A percentile compares a stretch with the other conserved stretches of the same genome.
phyloP scores from a whole-genome alignment of 2,797 vertebrate species.

The Eulemur mongoz region DNA sequence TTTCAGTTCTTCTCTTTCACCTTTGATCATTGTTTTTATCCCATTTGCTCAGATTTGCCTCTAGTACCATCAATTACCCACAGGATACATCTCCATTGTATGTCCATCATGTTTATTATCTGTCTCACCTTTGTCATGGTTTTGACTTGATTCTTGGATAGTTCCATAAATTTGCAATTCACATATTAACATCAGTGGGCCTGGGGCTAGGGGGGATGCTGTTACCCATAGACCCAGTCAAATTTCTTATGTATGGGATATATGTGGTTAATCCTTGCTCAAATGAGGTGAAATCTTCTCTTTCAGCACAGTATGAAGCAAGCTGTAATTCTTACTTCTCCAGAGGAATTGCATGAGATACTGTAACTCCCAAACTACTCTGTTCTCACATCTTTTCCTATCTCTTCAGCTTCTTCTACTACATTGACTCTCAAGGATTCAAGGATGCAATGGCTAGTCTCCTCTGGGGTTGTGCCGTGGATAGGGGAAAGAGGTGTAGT shows the following conservation, averaged over 20 bases:
- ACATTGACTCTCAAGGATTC: neutral
- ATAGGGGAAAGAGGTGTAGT: neutral
- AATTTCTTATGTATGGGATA: neutral
- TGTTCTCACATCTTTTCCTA: neutral
- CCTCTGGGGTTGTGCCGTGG: neutral
- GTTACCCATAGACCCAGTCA: neutral
- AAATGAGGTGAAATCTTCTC: neutral
- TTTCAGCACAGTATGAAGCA: neutral
- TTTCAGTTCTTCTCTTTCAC: neutral
- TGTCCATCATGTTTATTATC: neutral
- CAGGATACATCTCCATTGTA: neutral
- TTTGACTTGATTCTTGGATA: neutral
- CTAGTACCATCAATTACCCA: neutral
- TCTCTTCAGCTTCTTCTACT: neutral
- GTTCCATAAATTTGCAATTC: neutral
- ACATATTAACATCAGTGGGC: neutral
- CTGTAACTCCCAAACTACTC: neutral
- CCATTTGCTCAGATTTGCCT: neutral
- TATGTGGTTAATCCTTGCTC: neutral
- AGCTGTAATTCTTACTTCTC: neutral
- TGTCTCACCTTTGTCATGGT: neutral
- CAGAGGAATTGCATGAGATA: neutral
- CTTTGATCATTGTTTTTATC: neutral
- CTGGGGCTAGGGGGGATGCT: neutral
- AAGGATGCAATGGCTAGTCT: neutral